Conservation (phyloP, 2,888 invertebrate species). For the Biston betularia region DNA sequence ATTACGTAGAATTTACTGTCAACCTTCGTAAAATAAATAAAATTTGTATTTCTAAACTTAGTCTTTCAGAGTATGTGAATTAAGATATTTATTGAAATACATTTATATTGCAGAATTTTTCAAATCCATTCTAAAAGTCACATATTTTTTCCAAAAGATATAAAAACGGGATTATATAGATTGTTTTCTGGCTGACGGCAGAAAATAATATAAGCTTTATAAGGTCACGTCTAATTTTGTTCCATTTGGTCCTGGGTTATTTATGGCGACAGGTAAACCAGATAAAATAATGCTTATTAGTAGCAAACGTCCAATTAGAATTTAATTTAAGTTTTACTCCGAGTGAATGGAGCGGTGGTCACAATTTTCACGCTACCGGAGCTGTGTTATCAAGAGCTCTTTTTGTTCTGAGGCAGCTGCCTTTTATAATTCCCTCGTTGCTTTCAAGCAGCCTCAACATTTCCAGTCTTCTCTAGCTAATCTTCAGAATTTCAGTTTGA, state of each 20-base stretch:
- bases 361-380: slow-evolving; percentile 9
- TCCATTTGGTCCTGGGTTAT: slow-evolving; percentile 29
- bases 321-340: slow-evolving; percentile 9
- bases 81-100: background rate
- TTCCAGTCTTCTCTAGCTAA: slow-evolving; percentile 26
- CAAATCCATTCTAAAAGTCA: background rate
- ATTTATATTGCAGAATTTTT: background rate
- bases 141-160: slow-evolving; percentile 16
- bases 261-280: slow-evolving; percentile 24
- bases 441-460: slow-evolving; percentile 32
- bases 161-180: slow-evolving; percentile 24
- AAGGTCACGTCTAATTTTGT: slow-evolving; percentile 28
- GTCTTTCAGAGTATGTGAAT: too few relatives aligned
- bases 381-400: slow-evolving; percentile 36
- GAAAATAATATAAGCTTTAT: slow-evolving; percentile 26
- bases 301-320: slow-evolving; percentile 23
- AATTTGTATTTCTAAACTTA: too few relatives aligned
- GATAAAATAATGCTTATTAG: slow-evolving; percentile 28
- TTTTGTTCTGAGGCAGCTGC: slow-evolving; percentile 33
- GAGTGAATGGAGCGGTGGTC: slow-evolving; percentile 11
- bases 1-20: too few relatives aligned
- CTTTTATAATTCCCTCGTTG: slow-evolving; percentile 39
- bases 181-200: slow-evolving; percentile 21
- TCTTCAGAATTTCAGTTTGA: slow-evolving; percentile 38
- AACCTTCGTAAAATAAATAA: too few relatives aligned